These are phyloP conservation scores for Electrophaes corylata DNA, from an alignment of 2,888 invertebrate species.

Conservation along the genomic window DNA sequence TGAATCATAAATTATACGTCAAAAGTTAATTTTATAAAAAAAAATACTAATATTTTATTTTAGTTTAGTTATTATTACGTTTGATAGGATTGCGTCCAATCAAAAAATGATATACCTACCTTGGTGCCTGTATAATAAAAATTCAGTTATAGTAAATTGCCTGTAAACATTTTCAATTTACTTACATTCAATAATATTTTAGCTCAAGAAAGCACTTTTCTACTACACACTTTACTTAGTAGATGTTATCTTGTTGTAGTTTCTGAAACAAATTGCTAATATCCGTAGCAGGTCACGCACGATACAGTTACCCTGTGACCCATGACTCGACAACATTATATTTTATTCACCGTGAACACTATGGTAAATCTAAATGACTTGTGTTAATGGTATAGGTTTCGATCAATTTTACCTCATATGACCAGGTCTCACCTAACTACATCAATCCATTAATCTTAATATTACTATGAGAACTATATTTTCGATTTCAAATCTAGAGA, in stretches of 20 bases:
- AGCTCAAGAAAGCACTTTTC: conserved; percentile 16
- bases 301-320: conserved; percentile 32
- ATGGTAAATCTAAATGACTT: conserved; percentile 18
- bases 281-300: conserved; percentile 56
- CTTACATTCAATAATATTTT: not conserved
- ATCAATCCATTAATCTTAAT: not conserved
- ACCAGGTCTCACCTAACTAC: conserved; percentile 3
- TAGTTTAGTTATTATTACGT: too few relatives aligned
- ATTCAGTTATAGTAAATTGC: too few relatives aligned
- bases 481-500: conserved; percentile 2
- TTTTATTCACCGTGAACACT: conserved; percentile 20
- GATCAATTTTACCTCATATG: conserved; percentile 8
- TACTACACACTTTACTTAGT: conserved; percentile 30
- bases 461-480: conserved; percentile 4
- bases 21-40: too few relatives aligned
- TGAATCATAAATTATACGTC: too few relatives aligned
- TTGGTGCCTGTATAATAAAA: too few relatives aligned
- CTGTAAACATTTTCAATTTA: not conserved
- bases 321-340: conserved; percentile 24
- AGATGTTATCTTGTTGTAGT: conserved; percentile 40
- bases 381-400: conserved; percentile 4
- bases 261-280: conserved; percentile 62
- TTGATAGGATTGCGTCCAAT: too few relatives aligned
- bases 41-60: too few relatives aligned
- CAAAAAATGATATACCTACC: too few relatives aligned